These are phyloP conservation scores for Temnothorax unifasciatus DNA, from an alignment of 2,888 invertebrate genomes.

Conservation along the genomic window DNA sequence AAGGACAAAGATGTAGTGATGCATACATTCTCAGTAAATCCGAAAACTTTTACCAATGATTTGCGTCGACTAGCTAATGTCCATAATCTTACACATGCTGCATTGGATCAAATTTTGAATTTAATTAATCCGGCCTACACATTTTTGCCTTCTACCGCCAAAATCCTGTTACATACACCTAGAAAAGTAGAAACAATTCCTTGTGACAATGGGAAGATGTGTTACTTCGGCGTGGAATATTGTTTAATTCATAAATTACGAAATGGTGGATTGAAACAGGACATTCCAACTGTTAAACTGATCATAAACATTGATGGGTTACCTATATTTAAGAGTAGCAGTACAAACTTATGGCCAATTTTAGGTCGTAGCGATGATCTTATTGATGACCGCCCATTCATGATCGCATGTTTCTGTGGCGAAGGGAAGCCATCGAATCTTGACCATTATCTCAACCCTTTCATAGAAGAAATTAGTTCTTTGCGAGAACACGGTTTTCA, in stretches of 20 bases:
- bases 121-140: conserved; percentile 4
- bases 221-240: not conserved
- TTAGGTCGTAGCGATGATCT: conserved; percentile 20
- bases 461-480: conserved; percentile 19
- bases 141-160: conserved; percentile 16
- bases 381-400: not conserved
- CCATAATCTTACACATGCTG: conserved; percentile 16
- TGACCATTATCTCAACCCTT: not conserved
- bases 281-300: not conserved
- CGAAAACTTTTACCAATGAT: conserved; percentile 1
- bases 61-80: not conserved
- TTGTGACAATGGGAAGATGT: not conserved
- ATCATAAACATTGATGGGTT: conserved; percentile 6
- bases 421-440: not conserved
- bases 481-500: conserved; percentile 8
- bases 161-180: not conserved
- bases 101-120: conserved; percentile 6
- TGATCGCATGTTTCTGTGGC: conserved; percentile 4
- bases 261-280: not conserved
- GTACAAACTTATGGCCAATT: conserved; percentile 4
- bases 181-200: conserved; percentile 1
- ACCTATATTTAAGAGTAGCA: conserved; percentile 1
- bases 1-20: not conserved
- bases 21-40: conserved; percentile 7
- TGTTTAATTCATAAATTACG: conserved; percentile 20